Evolutionary conservation across 1,140 invertebrate species (phyloP), one percentile per base, ranked within the genome.

Genomic region (Orussus abietinus): DNA sequence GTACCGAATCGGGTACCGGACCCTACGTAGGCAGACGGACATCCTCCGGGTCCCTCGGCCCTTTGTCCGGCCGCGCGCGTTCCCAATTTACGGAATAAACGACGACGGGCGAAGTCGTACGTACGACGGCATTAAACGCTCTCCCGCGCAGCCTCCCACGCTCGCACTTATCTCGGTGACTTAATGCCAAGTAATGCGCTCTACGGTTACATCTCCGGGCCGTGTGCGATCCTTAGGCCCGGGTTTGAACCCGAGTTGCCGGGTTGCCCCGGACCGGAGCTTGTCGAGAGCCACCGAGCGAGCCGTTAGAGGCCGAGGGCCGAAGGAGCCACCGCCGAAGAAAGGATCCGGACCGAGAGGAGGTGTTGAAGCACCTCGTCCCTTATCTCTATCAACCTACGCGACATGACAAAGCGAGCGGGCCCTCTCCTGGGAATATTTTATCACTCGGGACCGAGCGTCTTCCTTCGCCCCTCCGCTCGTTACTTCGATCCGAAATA

Each of bases 151-250:
- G 62, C 64, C 64, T 64, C 66, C 62, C 65, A 67, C 64, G 58
- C 65, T 61, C 55, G 58, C 62, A 64, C 63, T 67, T 67, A 69
- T 69, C 66, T 66, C 63, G 56, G 64, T 67, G 65, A 69, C 66
- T 69, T 67, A 69, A 69, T 67, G 62, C 60, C 58, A 56, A 61
- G 57, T 69, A 67, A 69, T 69, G 64, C 60, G 58, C 57, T 66
- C 64, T 66, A 62, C 64, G 59, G 62, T 67, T 67, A 66, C 62
- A 66, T 60, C 55, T 62, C 58, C 47, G 51, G n/a, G n/a, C n/a
- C n/a, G n/a, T n/a, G n/a, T n/a, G 35, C 55, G 59, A 61, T 64
- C 53, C n/a, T n/a, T n/a, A n/a, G n/a, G n/a, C n/a, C n/a, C n/a
- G n/a, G n/a, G n/a, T n/a, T n/a, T n/a, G n/a, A n/a, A n/a, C n/a